Conservation (phyloP, 2,888 invertebrate genomes). For the Heliconius aoede region DNA sequence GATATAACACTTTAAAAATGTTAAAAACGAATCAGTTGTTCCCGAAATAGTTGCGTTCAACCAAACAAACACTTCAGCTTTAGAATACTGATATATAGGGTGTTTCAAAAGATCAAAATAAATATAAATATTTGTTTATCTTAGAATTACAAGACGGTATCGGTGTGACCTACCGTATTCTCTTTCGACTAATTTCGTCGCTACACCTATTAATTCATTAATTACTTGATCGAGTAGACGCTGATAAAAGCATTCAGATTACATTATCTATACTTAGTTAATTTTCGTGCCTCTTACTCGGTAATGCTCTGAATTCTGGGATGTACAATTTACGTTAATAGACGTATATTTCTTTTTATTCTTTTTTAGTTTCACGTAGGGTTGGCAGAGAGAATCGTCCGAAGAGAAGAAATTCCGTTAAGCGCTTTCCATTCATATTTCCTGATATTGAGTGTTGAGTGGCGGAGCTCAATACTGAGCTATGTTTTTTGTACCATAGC, state of each 20-base stretch:
- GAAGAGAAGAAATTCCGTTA: no score
- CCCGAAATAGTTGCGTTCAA: no score
- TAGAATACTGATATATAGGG: background rate
- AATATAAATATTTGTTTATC: background rate
- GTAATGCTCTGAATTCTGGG: conserved; percentile 27
- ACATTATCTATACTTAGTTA: conserved; percentile 57
- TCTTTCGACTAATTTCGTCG: conserved; percentile 56
- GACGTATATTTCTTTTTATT: background rate
- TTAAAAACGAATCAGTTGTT: no score
- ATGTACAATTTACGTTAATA: conserved; percentile 48
- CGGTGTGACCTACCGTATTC: conserved; percentile 37
- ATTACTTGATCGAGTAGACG: conserved; percentile 61
- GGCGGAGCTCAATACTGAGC: no score
- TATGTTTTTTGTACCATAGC: no score
- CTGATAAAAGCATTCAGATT: conserved; percentile 61
- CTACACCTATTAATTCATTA: conserved; percentile 60
- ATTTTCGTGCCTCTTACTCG: conserved; percentile 40
- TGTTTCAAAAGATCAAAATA: background rate
- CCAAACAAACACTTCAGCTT: no score
- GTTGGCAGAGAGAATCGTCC: background rate
- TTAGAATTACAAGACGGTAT: background rate
- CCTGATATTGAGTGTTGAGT: no score
- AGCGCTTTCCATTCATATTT: no score
- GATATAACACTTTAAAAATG: no score
- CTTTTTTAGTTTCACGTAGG: background rate